Base-by-base conservation (phyloP, 2,797 vertebrate species). In the Pipistrellus nathusii region DNA sequence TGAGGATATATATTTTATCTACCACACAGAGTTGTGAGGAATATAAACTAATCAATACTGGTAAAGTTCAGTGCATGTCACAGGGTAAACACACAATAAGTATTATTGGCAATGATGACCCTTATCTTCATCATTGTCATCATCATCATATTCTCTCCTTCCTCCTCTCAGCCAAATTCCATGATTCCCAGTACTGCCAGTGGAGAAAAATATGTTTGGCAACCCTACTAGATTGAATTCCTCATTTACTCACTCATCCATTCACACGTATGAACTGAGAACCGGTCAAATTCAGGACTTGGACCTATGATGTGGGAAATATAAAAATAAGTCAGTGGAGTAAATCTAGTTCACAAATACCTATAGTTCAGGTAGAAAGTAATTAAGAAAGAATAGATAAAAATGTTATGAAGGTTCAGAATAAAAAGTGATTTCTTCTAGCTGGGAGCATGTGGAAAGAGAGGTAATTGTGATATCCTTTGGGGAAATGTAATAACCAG, bases 401-500 rank as follows among this genome's bases (percentile, higher is more conserved):
- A 51, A 51, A 53, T 68, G 2, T 66, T 48, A 30, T 35, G 64
- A 93, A 81, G 14, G 14, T 38, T 72, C 77, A 55, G 55, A 80
- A 87, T 14, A 84, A 35, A 69, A 64, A 32, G 32, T 53, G 53
- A 69, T 83, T 85, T 92, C 75, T 93, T 87, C 78, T 75, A 27
- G 35, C 51, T 72, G 3, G 27, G 21, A 41, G 25, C 20, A 59
- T 55, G 68, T 89, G 73, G 46, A 75, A 76, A 77, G 51, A 83
- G 84, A 89, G 35, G 53, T 92, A 86, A 69, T 12, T 32, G 38
- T 51, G 77, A 48, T 75, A 69, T 80, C 25, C 27, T 76, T 72
- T 59, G 68, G 80, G 59, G 72, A 81, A 88, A 82, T 27, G 17
- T 18, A 53, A 35, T 64, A 32, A 78, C 44, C 12, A 30, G 17